Evolutionary conservation across 1,140 invertebrate genomes (phyloP).

Genomic region (Eupeodes corollae): DNA sequence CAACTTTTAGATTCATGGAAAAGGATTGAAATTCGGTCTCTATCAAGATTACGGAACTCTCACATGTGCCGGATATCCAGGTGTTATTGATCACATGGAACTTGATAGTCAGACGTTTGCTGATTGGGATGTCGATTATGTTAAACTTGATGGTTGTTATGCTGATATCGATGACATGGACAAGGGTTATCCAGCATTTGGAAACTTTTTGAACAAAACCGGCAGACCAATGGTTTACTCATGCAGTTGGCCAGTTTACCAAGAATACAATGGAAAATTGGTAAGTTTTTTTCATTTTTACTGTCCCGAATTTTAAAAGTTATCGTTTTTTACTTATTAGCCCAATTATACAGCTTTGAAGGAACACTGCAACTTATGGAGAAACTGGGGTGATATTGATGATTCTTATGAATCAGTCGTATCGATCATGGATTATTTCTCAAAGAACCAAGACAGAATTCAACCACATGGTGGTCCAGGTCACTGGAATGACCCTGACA

Average conservation of each 20-base stretch:
- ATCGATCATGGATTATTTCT: constrained; percentile 68
- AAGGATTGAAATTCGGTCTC: constrained; percentile 76
- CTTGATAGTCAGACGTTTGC: constrained; percentile 76
- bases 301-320: neutral
- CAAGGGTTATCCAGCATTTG: constrained; percentile 58
- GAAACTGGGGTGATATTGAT: constrained; percentile 80
- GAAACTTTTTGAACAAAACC: constrained; percentile 60
- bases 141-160: constrained; percentile 83
- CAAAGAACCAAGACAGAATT: constrained; percentile 59
- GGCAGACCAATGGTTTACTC: constrained; percentile 76
- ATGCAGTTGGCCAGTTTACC: constrained; percentile 84
- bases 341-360: constrained; percentile 74
- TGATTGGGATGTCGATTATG: constrained; percentile 79
- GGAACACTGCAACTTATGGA: constrained; percentile 78
- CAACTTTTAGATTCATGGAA: constrained; percentile 54
- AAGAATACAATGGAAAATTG: constrained; percentile 70
- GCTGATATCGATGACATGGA: constrained; percentile 48
- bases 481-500: constrained; percentile 87
- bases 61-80: constrained; percentile 79
- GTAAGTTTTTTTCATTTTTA: constrained; percentile 35
- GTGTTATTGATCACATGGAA: constrained; percentile 60
- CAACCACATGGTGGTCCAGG: constrained; percentile 66
- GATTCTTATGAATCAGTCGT: constrained; percentile 65
- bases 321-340: constrained; percentile 39
- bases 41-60: constrained; percentile 77